Base-by-base conservation (phyloP, 2,888 invertebrate species). In the Eupithecia insigniata region DNA sequence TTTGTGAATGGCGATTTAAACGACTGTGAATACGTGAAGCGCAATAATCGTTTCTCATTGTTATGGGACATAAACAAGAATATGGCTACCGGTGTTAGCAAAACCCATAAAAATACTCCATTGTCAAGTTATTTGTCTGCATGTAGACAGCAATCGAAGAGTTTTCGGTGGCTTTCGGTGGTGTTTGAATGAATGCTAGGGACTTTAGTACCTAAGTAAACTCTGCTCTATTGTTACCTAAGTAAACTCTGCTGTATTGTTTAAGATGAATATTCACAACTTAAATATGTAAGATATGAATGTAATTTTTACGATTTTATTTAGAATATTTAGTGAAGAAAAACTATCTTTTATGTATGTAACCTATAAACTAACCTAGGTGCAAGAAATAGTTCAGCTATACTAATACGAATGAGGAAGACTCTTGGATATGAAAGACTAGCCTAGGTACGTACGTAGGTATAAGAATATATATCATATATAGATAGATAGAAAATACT, bases 41-140 rank as follows among this genome's bases (percentile, higher is more conserved):
- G 78, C 86, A 85, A 88, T 90, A 87, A 87, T 81, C 88, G 85
- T 89, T 80, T 81, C 83, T 88, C 89, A 89, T 84, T 88, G 87
- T 90, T 89, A 90, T 89, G 85, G 88, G 79, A 67, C 86, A 89
- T 90, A 88, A 91, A 90, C 83, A 73, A 77, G 76, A 76, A 79
- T 78, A 66, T 80, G 79, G 83, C 87, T 87, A 85, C 89, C 83
- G 75, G 85, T 87, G 84, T 89, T 82, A 87, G 82, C 78, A 77
- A 70, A 55, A 76, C 71, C 81, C 73, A 83, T 88, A 87, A 87
- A 87, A 82, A 76, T 69, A 72, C 67, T 72, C 76, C 72, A 76
- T 76, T 62, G 76, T 67, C 78, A 75, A 71, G 68, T 69, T 51
- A 65, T 71, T 43, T 66, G 61, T 66, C 62, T 71, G 55, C 16